Percentiles rank a stretch among this genome's conserved stretches.
These are phyloP conservation scores for Grantiella picta DNA, from an alignment of 2,113 vertebrate species.

Conservation along the genomic window DNA sequence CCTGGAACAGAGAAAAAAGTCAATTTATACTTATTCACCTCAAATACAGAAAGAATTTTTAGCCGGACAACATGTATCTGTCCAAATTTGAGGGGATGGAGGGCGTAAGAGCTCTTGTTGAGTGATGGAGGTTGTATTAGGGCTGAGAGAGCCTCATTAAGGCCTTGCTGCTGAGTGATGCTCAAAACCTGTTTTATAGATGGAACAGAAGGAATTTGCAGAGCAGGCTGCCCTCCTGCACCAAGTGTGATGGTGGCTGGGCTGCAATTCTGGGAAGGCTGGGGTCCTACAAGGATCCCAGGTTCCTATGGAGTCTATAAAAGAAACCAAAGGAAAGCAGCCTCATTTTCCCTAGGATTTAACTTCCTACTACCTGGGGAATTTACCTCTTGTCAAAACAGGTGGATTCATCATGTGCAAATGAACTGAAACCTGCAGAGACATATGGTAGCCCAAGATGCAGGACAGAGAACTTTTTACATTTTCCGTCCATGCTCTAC, in stretches of 20 bases:
- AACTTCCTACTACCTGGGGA: not conserved
- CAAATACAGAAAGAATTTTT: not conserved
- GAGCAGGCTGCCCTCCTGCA: not conserved
- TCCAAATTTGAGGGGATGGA: not conserved
- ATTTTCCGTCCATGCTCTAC: fast-evolving
- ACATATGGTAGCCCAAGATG: fast-evolving
- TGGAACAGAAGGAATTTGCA: not conserved
- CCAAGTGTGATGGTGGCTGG: not conserved
- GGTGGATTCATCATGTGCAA: not conserved
- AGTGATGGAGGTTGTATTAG: not conserved
- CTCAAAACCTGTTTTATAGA: not conserved
- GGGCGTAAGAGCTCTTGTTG: fast-evolving
- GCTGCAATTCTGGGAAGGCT: not conserved
- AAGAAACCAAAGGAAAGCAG: not conserved
- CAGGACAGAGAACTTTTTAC: not conserved
- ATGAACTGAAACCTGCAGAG: not conserved
- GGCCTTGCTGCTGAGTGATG: not conserved
- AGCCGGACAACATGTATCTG: not conserved
- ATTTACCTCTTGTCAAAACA: not conserved
- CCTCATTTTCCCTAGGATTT: not conserved
- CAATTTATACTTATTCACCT: not conserved
- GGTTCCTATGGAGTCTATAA: not conserved
- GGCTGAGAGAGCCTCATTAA: not conserved
- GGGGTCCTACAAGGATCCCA: fast-evolving
- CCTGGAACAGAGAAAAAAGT: not conserved